Conservation (phyloP, 35 echinoderm and acorn worm species). For the Heliocidaris tuberculata region DNA sequence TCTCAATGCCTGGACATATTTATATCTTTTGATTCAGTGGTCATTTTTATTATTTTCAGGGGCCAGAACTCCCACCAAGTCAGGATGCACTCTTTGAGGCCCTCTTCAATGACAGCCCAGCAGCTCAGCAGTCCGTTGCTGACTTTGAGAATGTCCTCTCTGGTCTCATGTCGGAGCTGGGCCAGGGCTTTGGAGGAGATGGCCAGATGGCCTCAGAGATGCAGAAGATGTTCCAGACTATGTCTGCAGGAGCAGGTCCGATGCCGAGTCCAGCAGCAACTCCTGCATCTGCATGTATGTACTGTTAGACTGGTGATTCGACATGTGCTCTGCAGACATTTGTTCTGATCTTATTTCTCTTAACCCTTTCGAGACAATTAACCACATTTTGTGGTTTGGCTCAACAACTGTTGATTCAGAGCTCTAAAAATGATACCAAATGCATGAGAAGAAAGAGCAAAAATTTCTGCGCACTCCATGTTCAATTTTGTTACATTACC, state of each 20-base stretch:
- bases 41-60: no score
- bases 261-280: background rate
- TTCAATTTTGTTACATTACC: no score
- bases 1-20: background rate
- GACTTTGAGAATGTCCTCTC: conserved; percentile 46
- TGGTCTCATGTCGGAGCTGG: conserved; percentile 50
- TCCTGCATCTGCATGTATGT: background rate
- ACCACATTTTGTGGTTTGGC: no score
- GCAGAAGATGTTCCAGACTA: conserved; percentile 24
- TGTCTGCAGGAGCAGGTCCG: background rate
- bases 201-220: conserved; percentile 5
- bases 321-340: no score
- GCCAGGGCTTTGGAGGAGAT: conserved; percentile 28
- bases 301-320: background rate
- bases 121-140: background rate
- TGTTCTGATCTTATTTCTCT: no score
- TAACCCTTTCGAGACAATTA: no score
- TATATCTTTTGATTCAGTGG: background rate
- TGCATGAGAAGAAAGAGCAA: no score
- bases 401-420: no score
- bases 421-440: no score
- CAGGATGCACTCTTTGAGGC: conserved; percentile 42
- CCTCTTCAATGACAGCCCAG: conserved; percentile 32
- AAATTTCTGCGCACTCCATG: no score
- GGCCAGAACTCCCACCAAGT: background rate